Base-by-base conservation (phyloP, 2,113 vertebrate species). In the Anas platyrhynchos region DNA sequence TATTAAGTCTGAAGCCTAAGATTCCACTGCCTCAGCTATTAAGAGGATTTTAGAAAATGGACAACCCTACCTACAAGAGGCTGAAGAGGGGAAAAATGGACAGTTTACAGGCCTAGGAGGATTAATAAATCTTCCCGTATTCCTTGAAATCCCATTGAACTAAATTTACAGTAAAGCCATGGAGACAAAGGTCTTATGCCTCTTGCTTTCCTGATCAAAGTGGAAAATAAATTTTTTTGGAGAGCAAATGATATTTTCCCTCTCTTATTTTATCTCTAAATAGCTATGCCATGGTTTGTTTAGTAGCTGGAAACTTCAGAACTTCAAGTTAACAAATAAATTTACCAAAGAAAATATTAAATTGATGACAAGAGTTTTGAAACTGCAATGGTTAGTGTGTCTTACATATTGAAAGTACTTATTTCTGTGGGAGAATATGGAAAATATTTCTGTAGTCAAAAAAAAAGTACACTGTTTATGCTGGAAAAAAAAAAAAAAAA, bases 121-220 rank as follows among this genome's bases (percentile, higher is more conserved):
- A 98, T 96, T 97, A 97, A 97, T 98, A 97, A 97, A 74, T 98
- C 97, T 98, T 96, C 71, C 74, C 86, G 61, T 96, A 96, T 95
- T 98, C 97, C 95, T 97, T 98, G 94, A 97, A 98, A 98, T 98
- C 93, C 66, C 86, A 97, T 96, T 97, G 96, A 98, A 95, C 96
- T 98, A 77, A 94, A 97, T 93, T 98, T 98, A 96, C 86, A 96
- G 89, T 92, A 89, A 95, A 73, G 72, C 96, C 54, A 83, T 73
- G 63, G 85, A 97, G 89, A 95, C 95, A 97, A 95, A 97, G 61
- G 65, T 97, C 91, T 95, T 95, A 78, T 76, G 79, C 85, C 83
- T 88, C 79, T 92, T 92, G 82, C 91, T 96, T 97, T 97, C 88
- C 95, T 66, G 83, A 94, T 97, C 90, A 97, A 98, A 98, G 96